These are phyloP conservation scores for Teleogryllus oceanicus DNA, from an alignment of 2,888 invertebrate genomes.

Conservation along the genomic window DNA sequence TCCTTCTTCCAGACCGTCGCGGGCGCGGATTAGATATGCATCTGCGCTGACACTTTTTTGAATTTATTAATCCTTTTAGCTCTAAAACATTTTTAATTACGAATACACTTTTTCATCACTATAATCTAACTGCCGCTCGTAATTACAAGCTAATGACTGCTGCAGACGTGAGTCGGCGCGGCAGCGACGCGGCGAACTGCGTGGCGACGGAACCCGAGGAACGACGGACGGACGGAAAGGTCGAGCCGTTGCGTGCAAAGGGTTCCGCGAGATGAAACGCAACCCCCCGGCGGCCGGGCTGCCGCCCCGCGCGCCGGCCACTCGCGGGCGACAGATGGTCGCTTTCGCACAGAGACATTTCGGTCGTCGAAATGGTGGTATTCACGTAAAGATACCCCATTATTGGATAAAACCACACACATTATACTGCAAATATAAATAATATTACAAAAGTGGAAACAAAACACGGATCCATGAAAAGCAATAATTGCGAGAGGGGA, in stretches of 20 bases:
- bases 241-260: not conserved
- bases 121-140: constrained; percentile 1
- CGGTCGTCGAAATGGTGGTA: not conserved
- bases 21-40: not conserved
- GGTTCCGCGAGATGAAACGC: not conserved
- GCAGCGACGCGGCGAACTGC: no score
- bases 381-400: not conserved
- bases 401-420: not conserved
- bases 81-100: constrained; percentile 18
- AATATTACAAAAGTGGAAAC: constrained; percentile 18
- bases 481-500: not conserved
- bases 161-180: not conserved
- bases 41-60: constrained; percentile 9
- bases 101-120: constrained; percentile 18
- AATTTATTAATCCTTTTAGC: not conserved
- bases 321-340: no score
- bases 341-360: not conserved
- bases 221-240: no score
- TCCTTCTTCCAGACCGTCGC: not conserved
- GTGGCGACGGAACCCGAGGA: no score
- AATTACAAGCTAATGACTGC: constrained; percentile 18
- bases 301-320: not conserved
- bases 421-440: constrained; percentile 9
- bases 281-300: not conserved
- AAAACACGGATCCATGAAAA: not conserved